Evolutionary conservation across 2,113 vertebrate species (phyloP).

Genomic region (Mellivora capensis): DNA sequence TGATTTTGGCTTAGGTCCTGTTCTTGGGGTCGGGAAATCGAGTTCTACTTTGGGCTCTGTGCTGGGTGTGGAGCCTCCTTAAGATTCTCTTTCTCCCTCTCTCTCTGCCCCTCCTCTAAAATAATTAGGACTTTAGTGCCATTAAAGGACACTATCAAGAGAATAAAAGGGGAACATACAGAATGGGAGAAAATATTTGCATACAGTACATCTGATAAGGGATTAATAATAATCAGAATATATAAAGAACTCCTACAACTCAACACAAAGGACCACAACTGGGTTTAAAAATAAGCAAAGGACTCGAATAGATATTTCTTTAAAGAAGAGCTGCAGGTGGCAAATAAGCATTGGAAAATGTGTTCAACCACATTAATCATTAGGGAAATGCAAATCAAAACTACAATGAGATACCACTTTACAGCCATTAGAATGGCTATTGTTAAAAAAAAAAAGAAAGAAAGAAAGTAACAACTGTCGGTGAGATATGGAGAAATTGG

Average conservation of each 20-base stretch:
- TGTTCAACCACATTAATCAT: not conserved
- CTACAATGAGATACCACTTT: not conserved
- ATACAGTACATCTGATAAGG: not conserved
- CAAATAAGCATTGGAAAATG: slow-evolving; percentile 15
- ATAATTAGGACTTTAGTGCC: not conserved
- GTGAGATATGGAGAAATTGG: not conserved
- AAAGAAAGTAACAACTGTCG: not conserved
- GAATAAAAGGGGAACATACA: not conserved
- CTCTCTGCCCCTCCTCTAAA: not conserved
- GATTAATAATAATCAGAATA: not conserved
- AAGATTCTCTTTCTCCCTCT: not conserved
- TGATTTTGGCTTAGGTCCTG: not conserved
- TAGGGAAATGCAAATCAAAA: slow-evolving; percentile 5
- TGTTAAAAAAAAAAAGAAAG: not conserved
- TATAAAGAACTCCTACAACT: not conserved
- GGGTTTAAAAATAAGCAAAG: not conserved
- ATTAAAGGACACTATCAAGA: not conserved
- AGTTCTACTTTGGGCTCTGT: not conserved
- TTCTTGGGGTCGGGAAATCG: not conserved
- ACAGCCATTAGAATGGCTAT: not conserved
- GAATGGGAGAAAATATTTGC: slow-evolving; percentile 4
- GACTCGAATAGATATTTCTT: not conserved
- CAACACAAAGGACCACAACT: not conserved
- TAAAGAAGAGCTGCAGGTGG: not conserved
- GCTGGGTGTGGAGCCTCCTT: not conserved